A percentile compares a stretch with the other conserved stretches of the same genome.
phyloP scores from a whole-genome alignment of 1,140 invertebrate species.

The Chrysomallon squamiferum region DNA sequence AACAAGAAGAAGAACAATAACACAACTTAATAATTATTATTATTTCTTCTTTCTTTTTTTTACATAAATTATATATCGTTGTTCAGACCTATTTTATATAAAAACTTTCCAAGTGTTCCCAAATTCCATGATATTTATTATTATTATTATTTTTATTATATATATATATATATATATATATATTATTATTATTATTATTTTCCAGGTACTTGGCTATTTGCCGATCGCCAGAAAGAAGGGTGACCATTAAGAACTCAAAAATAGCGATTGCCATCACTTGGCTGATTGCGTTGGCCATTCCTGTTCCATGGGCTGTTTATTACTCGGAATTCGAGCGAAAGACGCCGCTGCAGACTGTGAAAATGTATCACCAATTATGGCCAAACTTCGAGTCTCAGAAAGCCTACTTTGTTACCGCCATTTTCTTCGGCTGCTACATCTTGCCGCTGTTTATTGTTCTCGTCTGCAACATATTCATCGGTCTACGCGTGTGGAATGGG shows the following conservation, averaged over 20 bases:
- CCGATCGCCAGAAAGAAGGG: constrained; percentile 90
- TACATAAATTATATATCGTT: no score
- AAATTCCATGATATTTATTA: no score
- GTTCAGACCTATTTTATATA: no score
- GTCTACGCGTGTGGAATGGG: constrained; percentile 87
- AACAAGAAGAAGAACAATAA: no score
- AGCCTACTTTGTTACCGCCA: constrained; percentile 87
- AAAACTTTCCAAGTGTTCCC: no score
- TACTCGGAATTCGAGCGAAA: constrained; percentile 71
- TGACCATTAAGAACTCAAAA: constrained; percentile 83
- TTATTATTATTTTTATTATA: no score
- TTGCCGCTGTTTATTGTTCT: constrained; percentile 89
- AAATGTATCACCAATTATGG: constrained; percentile 40
- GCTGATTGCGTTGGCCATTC: constrained; percentile 82
- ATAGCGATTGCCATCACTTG: constrained; percentile 89
- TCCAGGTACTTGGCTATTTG: constrained; percentile 92
- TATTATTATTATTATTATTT: no score
- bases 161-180: no score
- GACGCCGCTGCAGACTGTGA: constrained; percentile 16
- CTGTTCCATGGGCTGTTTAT: constrained; percentile 88
- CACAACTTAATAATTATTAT: no score
- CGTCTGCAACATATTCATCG: constrained; percentile 91
- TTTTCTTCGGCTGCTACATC: constrained; percentile 90
- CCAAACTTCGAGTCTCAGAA: constrained; percentile 71
- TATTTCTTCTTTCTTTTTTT: no score